Percentiles rank a stretch among this genome's conserved stretches.
phyloP scores from a whole-genome alignment of 2,888 invertebrate species.

The Lacanobia oleracea region DNA sequence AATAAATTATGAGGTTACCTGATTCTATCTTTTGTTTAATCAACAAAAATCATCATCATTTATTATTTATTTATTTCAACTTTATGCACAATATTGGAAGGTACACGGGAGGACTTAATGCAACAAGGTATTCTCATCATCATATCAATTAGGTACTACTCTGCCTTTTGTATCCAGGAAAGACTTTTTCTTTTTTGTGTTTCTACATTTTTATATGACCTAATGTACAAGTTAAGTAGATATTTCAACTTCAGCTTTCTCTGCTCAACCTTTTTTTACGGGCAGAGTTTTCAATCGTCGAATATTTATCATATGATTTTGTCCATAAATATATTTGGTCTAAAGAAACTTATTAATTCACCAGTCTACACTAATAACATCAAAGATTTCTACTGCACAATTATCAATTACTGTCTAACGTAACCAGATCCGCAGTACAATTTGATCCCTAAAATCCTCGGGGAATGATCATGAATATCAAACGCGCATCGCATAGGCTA shows the following conservation, averaged over 20 bases:
- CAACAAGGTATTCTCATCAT: too few relatives aligned
- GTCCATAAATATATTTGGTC: too few relatives aligned
- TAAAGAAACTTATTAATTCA: neutral
- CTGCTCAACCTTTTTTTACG: too few relatives aligned
- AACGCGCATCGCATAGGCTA: slow-evolving; percentile 83
- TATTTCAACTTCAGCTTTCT: too few relatives aligned
- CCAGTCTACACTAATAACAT: neutral
- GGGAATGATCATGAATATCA: slow-evolving; percentile 87
- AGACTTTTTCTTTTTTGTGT: neutral
- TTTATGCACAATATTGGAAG: too few relatives aligned
- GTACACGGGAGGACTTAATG: too few relatives aligned
- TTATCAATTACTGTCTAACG: slow-evolving; percentile 42
- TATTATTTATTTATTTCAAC: too few relatives aligned
- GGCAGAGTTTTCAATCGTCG: too few relatives aligned
- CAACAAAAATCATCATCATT: neutral
- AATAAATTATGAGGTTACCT: slow-evolving; percentile 39
- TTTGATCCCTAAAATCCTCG: slow-evolving; percentile 74
- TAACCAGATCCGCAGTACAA: slow-evolving; percentile 44
- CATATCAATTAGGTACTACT: too few relatives aligned
- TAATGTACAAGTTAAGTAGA: too few relatives aligned
- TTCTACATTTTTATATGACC: too few relatives aligned
- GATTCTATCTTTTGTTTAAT: slow-evolving; percentile 1
- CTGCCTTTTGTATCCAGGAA: neutral
- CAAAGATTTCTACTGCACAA: neutral
- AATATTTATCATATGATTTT: too few relatives aligned